These are phyloP conservation scores for Drosophila mimica DNA, from an alignment of 2,888 invertebrate species.

Conservation along the genomic window DNA sequence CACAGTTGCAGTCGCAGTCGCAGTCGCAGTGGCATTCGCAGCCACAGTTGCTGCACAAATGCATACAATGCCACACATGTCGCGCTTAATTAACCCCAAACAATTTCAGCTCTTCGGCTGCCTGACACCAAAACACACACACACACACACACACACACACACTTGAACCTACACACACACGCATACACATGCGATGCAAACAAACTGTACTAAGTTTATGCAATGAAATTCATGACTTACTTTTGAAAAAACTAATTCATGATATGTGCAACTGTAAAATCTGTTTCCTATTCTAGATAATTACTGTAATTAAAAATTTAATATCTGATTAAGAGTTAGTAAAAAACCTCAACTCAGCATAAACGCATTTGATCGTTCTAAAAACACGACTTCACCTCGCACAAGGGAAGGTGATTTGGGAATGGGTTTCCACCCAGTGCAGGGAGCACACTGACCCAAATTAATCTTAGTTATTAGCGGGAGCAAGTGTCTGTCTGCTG, in stretches of 20 bases:
- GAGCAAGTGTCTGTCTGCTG: conserved; percentile 59
- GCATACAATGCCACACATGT: conserved; percentile 76
- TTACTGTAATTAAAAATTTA: not conserved
- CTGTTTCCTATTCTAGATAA: not conserved
- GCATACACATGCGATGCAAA: not conserved
- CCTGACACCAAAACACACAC: conserved; percentile 30
- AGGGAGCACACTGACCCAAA: conserved; percentile 76
- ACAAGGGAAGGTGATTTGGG: not conserved
- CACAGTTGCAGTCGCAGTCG: conserved; percentile 4
- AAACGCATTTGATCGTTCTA: no score
- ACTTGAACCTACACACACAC: conserved; percentile 19
- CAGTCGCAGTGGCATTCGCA: conserved; percentile 17
- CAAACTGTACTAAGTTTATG: conserved; percentile 18
- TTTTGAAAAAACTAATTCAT: not conserved
- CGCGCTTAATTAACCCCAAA: conserved; percentile 82
- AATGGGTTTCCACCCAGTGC: not conserved
- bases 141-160: conserved; percentile 20
- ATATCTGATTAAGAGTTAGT: not conserved
- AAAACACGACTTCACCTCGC: not conserved
- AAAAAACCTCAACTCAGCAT: conserved; percentile 1
- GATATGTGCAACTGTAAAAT: not conserved
- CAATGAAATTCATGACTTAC: conserved; percentile 3
- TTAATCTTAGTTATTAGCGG: conserved; percentile 80
- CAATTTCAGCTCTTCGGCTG: conserved; percentile 65
- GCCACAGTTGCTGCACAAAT: conserved; percentile 57